Conservation (phyloP, 1,140 invertebrate species). For the Caligus rogercresseyi region DNA sequence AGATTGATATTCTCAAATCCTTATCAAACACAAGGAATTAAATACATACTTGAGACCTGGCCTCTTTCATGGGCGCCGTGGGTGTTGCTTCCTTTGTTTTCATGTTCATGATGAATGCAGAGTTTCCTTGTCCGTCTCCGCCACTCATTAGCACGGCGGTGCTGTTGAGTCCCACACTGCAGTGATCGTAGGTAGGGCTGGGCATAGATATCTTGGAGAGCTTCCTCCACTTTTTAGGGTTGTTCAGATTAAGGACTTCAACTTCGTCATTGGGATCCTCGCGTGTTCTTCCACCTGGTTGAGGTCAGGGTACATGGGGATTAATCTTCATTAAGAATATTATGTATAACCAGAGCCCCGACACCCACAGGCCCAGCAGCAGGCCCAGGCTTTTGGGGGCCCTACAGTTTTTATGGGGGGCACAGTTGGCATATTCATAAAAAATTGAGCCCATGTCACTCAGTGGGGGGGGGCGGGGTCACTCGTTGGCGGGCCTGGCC, state of each 20-base stretch:
- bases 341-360: too few species aligned
- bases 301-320: too few species aligned
- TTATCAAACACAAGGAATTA: too few species aligned
- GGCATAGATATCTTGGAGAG: constrained; percentile 8
- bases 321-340: too few species aligned
- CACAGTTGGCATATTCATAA: too few species aligned
- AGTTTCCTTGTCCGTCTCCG: background rate
- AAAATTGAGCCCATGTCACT: too few species aligned
- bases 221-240: constrained; percentile 4
- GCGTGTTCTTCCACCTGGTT: background rate
- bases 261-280: background rate
- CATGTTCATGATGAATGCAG: constrained; percentile 2
- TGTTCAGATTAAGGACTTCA: constrained; percentile 3
- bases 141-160: constrained; percentile 8
- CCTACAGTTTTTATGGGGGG: too few species aligned
- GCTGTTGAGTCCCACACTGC: constrained; percentile 1
- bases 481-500: too few species aligned
- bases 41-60: background rate
- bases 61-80: constrained; percentile 9
- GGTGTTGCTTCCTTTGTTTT: background rate
- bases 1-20: too few species aligned
- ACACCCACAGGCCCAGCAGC: too few species aligned
- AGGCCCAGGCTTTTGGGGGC: too few species aligned
- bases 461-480: too few species aligned
- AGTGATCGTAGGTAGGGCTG: constrained; percentile 11